Evolutionary conservation across 2,797 vertebrate genomes (phyloP).

Genomic region (Jordanella pulchra): DNA sequence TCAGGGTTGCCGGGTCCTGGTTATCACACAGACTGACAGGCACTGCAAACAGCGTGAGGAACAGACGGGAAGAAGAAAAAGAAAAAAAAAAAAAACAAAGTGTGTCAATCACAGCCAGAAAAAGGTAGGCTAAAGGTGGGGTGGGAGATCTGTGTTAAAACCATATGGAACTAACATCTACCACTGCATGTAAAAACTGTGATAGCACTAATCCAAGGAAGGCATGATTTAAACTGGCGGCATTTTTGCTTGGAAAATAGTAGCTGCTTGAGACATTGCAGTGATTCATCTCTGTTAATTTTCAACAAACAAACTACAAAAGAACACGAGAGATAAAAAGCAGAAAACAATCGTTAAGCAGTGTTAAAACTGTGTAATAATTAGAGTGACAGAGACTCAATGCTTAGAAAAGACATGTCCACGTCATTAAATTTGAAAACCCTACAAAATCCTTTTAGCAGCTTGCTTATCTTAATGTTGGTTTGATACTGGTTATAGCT

Average conservation of each 20-base stretch:
- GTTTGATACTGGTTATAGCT: conserved; percentile 33
- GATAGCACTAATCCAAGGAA: conserved; percentile 69
- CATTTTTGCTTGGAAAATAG: conserved; percentile 32
- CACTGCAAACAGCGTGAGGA: conserved; percentile 80
- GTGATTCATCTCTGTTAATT: conserved; percentile 45
- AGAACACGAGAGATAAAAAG: conserved; percentile 27
- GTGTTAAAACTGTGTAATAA: conserved; percentile 26
- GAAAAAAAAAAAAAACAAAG: conserved; percentile 44
- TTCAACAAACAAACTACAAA: conserved; percentile 41
- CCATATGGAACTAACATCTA: conserved; percentile 78
- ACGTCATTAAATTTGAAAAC: conserved; percentile 34
- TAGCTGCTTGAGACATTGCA: conserved; percentile 29
- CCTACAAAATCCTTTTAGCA: conserved; percentile 25
- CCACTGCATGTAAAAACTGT: no score
- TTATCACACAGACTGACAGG: conserved; percentile 81
- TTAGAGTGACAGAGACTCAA: conserved; percentile 34
- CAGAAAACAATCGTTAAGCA: conserved; percentile 25
- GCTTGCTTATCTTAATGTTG: conserved; percentile 37
- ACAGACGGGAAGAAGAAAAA: conserved; percentile 64
- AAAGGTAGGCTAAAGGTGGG: conserved; percentile 73
- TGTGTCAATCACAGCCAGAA: conserved; percentile 78
- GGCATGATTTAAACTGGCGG: conserved; percentile 71
- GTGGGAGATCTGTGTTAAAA: conserved; percentile 74
- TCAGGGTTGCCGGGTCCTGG: conserved; percentile 73
- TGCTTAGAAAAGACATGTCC: conserved; percentile 14